phyloP scores from a whole-genome alignment of 2,888 invertebrate species.

The Isotomurus palustris region DNA sequence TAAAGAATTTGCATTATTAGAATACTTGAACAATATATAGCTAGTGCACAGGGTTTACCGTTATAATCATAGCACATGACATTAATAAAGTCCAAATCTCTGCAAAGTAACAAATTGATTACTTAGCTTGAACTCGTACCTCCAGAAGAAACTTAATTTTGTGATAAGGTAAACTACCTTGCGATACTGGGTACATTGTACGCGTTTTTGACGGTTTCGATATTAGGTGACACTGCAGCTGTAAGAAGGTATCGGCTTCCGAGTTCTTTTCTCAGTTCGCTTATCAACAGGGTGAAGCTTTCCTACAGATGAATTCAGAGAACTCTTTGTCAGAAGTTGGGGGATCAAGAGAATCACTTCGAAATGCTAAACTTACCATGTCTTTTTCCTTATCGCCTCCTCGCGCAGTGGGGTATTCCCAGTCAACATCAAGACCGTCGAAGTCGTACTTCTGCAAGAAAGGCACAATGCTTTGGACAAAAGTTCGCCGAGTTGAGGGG shows the following conservation, averaged over 20 bases:
- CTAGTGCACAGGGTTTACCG: conserved; percentile 42
- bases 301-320: conserved; percentile 8
- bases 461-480: conserved; percentile 47
- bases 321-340: too few relatives aligned
- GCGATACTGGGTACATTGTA: conserved; percentile 34
- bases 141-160: neutral
- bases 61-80: conserved; percentile 50
- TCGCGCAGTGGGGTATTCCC: conserved; percentile 48
- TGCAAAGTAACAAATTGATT: conserved; percentile 15
- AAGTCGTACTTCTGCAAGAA: conserved; percentile 44
- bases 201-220: conserved; percentile 23
- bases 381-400: conserved; percentile 48
- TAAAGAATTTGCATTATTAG: neutral
- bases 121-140: neutral
- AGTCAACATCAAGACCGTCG: conserved; percentile 38
- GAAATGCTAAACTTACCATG: conserved; percentile 24
- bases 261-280: conserved; percentile 24
- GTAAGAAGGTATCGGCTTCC: conserved; percentile 27
- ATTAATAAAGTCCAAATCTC: conserved; percentile 48
- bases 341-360: too few relatives aligned
- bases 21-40: neutral
- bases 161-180: neutral
- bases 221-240: conserved; percentile 38
- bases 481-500: conserved; percentile 40
- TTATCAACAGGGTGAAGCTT: conserved; percentile 22